A percentile compares a stretch with the other conserved stretches of the same genome.
Conservation (phyloP, 2,888 invertebrate genomes). For the Hypselothyrea guttata region DNA sequence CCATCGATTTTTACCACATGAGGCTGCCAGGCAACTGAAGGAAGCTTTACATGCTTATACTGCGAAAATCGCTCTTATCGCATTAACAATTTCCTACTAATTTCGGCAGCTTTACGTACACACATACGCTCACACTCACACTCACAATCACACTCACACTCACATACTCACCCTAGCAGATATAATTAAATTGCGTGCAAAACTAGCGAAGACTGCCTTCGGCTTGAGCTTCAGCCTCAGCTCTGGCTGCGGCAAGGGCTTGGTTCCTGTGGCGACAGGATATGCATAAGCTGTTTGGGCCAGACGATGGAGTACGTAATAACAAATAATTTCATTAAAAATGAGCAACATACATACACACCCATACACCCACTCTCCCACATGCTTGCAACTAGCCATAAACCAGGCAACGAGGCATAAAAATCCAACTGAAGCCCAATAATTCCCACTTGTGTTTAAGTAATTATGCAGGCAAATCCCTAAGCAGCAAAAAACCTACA, state of each 20-base stretch:
- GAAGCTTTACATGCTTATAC: constrained; percentile 18
- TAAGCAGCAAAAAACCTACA: constrained; percentile 18
- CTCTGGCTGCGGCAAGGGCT: too few relatives aligned
- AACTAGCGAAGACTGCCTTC: constrained; percentile 41
- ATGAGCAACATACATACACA: constrained; percentile 17
- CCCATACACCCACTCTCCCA: constrained; percentile 9
- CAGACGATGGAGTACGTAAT: constrained; percentile 40
- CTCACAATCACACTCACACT: constrained; percentile 17
- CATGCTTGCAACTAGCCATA: constrained; percentile 26
- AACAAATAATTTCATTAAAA: constrained; percentile 68
- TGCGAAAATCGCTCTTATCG: constrained; percentile 58
- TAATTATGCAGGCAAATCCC: constrained; percentile 65
- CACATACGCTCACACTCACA: constrained; percentile 8
- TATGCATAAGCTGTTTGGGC: constrained; percentile 31
- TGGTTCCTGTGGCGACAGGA: constrained; percentile 16
- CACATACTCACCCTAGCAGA: constrained; percentile 19
- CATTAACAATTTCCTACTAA: constrained; percentile 74
- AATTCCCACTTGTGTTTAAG: constrained; percentile 68
- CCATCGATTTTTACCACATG: constrained; percentile 2
- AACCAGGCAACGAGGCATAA: constrained; percentile 37
- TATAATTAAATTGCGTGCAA: constrained; percentile 74
- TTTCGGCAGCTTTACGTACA: constrained; percentile 38
- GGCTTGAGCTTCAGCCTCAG: too few relatives aligned
- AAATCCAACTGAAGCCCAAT: constrained; percentile 46
- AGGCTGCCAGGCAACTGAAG: constrained; percentile 35